Evolutionary conservation across 30 jellyfish, hydroid and myxozoan species (phyloP).

Genomic region (Aurelia sp.): DNA sequence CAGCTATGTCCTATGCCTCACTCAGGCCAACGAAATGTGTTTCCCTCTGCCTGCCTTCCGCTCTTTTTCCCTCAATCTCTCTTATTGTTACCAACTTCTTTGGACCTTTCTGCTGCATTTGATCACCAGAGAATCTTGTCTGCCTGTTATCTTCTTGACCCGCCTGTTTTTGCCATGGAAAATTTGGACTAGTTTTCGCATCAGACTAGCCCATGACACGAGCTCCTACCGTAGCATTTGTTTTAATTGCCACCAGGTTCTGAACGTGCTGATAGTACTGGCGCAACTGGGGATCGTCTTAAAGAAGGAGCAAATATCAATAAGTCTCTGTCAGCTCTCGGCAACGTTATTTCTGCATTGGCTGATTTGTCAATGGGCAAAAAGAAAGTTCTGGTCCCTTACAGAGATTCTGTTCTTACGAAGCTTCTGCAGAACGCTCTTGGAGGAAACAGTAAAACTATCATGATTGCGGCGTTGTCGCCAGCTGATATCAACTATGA

Average conservation of each 20-base stretch:
- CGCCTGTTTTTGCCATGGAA: no score
- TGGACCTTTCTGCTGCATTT: no score
- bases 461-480: slow-evolving; percentile 98
- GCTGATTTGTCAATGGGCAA: slow-evolving; percentile 99
- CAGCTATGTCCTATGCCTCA: no score
- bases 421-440: slow-evolving; percentile 95
- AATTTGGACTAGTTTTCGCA: no score
- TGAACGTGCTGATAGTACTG: slow-evolving; percentile 98
- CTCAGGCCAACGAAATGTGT: no score
- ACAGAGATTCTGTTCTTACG: slow-evolving; percentile 98
- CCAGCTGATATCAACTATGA: slow-evolving; percentile 98
- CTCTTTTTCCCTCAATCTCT: no score
- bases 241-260: slow-evolving; percentile 58
- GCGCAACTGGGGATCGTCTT: slow-evolving; percentile 99
- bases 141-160: no score
- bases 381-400: slow-evolving; percentile 96
- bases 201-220: no score
- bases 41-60: no score
- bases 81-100: no score
- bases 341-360: slow-evolving; percentile 97
- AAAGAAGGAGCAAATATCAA: slow-evolving; percentile 99
- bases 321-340: slow-evolving; percentile 93
- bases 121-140: no score
- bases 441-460: slow-evolving; percentile 99
- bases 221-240: no score